Percentiles rank a stretch among this genome's conserved stretches.
These are phyloP conservation scores for Carcinoscorpius rotundicauda DNA, from an alignment of 1,140 invertebrate genomes.

Conservation along the genomic window DNA sequence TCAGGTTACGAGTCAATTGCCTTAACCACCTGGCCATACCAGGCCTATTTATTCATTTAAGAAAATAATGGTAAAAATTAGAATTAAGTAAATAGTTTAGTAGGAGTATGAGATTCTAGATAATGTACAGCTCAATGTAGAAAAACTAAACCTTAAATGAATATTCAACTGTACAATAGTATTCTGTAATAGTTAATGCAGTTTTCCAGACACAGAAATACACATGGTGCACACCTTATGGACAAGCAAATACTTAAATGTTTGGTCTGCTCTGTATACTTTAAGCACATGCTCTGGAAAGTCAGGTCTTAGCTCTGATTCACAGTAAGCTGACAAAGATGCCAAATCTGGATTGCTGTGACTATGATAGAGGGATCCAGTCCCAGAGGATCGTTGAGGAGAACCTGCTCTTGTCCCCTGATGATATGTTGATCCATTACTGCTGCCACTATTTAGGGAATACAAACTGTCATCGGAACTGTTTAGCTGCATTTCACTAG, in stretches of 20 bases:
- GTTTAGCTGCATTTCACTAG: slow-evolving; percentile 24
- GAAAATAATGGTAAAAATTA: neutral
- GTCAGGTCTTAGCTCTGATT: slow-evolving; percentile 53
- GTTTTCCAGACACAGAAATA: neutral
- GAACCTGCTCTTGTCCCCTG: slow-evolving; percentile 32
- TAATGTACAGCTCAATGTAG: neutral
- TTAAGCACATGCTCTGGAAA: slow-evolving; percentile 96
- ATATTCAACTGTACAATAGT: too few species aligned
- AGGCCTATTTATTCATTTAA: neutral
- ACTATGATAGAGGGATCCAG: slow-evolving; percentile 44
- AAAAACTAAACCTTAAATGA: neutral
- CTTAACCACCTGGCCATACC: neutral
- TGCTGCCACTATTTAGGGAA: slow-evolving; percentile 23
- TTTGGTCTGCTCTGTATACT: slow-evolving; percentile 81
- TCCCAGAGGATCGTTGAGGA: slow-evolving; percentile 23
- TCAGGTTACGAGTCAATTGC: too few species aligned
- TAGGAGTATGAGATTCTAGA: neutral
- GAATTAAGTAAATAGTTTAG: neutral
- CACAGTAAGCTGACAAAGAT: slow-evolving; percentile 26
- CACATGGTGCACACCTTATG: slow-evolving; percentile 50
- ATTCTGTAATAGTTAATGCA: too few species aligned
- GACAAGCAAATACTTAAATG: slow-evolving; percentile 91
- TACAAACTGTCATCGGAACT: slow-evolving; percentile 24
- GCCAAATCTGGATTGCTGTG: slow-evolving; percentile 79
- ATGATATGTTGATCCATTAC: slow-evolving; percentile 19